Evolutionary conservation across 2,113 vertebrate genomes (phyloP).

Genomic region (Ictalurus punctatus): DNA sequence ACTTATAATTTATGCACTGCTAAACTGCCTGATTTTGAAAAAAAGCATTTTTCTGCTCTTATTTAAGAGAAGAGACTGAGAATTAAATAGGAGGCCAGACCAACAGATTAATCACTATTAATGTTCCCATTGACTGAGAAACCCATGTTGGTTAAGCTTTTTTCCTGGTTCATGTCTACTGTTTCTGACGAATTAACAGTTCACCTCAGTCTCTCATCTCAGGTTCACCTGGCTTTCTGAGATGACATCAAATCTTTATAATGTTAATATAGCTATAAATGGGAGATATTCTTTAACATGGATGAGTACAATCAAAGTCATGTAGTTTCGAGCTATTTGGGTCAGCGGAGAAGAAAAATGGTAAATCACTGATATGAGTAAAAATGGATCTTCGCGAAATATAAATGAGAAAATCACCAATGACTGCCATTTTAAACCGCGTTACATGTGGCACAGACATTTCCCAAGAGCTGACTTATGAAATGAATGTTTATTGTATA

Average conservation of each 20-base stretch:
- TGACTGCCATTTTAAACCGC: background rate
- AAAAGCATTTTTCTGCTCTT: background rate
- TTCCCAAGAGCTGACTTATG: background rate
- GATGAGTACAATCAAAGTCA: background rate
- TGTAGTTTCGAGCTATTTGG: background rate
- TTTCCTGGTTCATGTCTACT: too few relatives aligned
- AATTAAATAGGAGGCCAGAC: background rate
- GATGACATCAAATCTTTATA: too few relatives aligned
- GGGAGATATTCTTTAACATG: background rate
- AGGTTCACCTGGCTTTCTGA: too few relatives aligned
- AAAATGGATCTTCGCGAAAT: background rate
- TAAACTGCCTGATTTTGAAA: background rate
- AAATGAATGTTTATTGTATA: background rate
- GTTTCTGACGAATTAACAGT: background rate
- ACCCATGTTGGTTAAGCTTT: too few relatives aligned
- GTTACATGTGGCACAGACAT: background rate
- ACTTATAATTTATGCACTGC: background rate
- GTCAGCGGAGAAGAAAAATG: background rate
- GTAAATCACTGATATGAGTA: background rate
- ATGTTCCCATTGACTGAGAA: too few relatives aligned
- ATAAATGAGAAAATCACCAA: background rate
- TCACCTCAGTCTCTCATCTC: too few relatives aligned
- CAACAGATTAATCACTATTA: background rate
- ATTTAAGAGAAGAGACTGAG: background rate
- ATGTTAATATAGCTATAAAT: too few relatives aligned